phyloP scores from a whole-genome alignment of 2,797 vertebrate species.

The Crocodylus rhombifer region DNA sequence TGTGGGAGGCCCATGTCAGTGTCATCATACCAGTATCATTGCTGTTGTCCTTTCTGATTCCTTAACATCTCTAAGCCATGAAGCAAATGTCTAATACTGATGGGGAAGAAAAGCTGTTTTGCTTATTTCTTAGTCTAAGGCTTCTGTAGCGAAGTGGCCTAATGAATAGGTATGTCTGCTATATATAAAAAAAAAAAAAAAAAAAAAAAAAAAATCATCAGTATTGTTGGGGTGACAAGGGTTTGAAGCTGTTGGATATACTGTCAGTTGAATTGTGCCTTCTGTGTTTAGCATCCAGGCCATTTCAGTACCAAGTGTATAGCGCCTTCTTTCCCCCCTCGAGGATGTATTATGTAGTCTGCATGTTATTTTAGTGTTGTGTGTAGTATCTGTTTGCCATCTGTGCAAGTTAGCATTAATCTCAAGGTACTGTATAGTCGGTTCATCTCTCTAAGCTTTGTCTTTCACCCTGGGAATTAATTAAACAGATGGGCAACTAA shows the following conservation, averaged over 20 bases:
- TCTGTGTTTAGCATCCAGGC: neutral
- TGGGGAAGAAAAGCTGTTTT: neutral
- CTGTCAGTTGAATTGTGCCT: neutral
- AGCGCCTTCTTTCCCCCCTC: neutral
- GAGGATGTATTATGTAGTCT: rapidly evolving
- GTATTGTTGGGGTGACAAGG: neutral
- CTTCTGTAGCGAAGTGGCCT: neutral
- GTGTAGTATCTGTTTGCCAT: neutral
- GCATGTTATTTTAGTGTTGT: rapidly evolving
- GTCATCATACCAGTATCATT: neutral
- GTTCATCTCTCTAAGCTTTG: neutral
- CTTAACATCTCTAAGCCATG: neutral
- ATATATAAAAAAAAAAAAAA: rapidly evolving
- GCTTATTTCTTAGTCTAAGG: rapidly evolving
- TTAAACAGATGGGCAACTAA: neutral
- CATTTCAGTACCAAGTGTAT: no score
- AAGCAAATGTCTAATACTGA: rapidly evolving
- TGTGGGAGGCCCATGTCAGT: neutral
- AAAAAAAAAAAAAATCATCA: rapidly evolving
- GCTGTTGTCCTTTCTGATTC: neutral
- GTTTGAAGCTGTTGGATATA: neutral
- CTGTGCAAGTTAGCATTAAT: rapidly evolving
- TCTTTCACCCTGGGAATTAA: neutral
- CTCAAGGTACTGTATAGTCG: neutral
- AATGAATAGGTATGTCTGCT: neutral